Evolutionary conservation across 1,140 invertebrate species (phyloP).

Genomic region (Neelides sp.): DNA sequence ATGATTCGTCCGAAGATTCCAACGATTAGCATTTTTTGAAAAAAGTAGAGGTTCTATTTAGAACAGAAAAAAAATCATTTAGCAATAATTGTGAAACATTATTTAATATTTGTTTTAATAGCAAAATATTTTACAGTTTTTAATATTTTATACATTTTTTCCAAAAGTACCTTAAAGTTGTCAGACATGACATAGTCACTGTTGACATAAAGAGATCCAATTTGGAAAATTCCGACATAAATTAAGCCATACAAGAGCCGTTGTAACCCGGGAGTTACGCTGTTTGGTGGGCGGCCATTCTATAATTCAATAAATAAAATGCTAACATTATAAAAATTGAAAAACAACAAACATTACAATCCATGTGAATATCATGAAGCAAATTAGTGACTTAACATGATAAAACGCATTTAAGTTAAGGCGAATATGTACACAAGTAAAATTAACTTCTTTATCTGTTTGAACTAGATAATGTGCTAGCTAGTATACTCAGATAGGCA

Average conservation of each 20-base stretch:
- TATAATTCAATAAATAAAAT: slow-evolving; percentile 29
- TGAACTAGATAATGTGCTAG: too few relatives aligned
- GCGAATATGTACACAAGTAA: too few relatives aligned
- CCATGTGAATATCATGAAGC: too few relatives aligned
- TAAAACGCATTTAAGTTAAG: too few relatives aligned
- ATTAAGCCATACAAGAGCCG: slow-evolving; percentile 50
- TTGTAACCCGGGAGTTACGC: slow-evolving; percentile 42
- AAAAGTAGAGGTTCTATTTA: slow-evolving; percentile 44
- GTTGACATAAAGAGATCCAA: slow-evolving; percentile 52
- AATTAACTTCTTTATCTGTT: too few relatives aligned
- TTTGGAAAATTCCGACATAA: slow-evolving; percentile 60
- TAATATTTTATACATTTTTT: slow-evolving; percentile 5
- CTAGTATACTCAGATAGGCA: too few relatives aligned
- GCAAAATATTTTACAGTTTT: slow-evolving; percentile 1
- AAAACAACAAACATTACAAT: too few relatives aligned
- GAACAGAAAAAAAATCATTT: neutral
- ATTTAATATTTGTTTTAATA: neutral
- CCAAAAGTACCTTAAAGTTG: slow-evolving; percentile 44
- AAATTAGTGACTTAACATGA: too few relatives aligned
- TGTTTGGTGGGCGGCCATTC: slow-evolving; percentile 36
- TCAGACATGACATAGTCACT: slow-evolving; percentile 56
- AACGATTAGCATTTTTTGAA: slow-evolving; percentile 49
- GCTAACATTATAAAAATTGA: slow-evolving; percentile 15
- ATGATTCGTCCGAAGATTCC: slow-evolving; percentile 71
- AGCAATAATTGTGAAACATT: neutral